A percentile compares a stretch with the other conserved stretches of the same genome.
These are phyloP conservation scores for Synanthedon andrenaeformis DNA, from an alignment of 2,888 invertebrate species.

Conservation along the genomic window DNA sequence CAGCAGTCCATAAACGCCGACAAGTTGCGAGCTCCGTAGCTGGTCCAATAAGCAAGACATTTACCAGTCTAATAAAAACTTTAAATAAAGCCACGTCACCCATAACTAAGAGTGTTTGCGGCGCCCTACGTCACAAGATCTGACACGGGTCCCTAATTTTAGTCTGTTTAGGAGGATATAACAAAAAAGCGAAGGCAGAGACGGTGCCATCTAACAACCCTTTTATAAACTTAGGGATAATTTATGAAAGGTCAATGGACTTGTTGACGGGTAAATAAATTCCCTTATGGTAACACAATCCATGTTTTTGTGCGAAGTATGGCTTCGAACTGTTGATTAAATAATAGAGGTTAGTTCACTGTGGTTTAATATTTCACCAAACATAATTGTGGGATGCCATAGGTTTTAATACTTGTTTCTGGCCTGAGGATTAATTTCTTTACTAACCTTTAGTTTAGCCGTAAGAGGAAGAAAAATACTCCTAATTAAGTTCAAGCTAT, in stretches of 20 bases:
- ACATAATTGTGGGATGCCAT: too few relatives aligned
- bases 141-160: conserved; percentile 7
- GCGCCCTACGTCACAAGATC: conserved; percentile 6
- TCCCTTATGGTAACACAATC: too few relatives aligned
- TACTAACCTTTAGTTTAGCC: too few relatives aligned
- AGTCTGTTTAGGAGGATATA: conserved; percentile 1
- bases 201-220: neutral
- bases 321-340: too few relatives aligned
- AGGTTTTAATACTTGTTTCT: too few relatives aligned
- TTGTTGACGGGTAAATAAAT: neutral
- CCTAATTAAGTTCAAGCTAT: too few relatives aligned
- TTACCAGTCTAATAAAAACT: neutral
- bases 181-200: neutral
- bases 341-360: too few relatives aligned
- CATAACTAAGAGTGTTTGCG: conserved; percentile 2
- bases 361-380: too few relatives aligned
- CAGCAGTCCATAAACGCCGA: neutral
- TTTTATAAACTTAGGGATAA: neutral
- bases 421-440: too few relatives aligned
- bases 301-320: too few relatives aligned
- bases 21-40: neutral
- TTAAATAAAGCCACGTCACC: neutral
- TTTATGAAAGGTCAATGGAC: neutral
- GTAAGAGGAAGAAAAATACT: too few relatives aligned
- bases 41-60: neutral